Evolutionary conservation across 2,888 invertebrate species (phyloP), one percentile per base, ranked within the genome.

Genomic region (Papilio gigon): DNA sequence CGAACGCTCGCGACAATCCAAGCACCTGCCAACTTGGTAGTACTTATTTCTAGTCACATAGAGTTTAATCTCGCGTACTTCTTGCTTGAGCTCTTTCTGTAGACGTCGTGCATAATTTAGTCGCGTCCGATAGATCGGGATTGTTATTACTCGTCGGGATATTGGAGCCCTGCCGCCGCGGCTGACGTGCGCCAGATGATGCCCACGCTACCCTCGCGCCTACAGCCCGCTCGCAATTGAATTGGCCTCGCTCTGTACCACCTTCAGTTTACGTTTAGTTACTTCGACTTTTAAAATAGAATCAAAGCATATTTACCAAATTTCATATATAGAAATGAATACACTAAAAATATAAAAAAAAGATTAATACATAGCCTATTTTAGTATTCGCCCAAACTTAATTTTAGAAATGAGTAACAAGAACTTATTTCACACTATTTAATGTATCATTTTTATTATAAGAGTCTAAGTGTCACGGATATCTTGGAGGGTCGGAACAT

Each of bases 71-170:
- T 56, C 14, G 61, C 44, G 11, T 20, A 44, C 25, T n/a, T 30
- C 4, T n/a, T 11, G n/a, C n/a, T 71, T 0, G 1, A n/a, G 20
- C 0, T 14, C n/a, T 27, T 20, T 65, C 22, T 35, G 80, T 78
- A 72, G 73, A 73, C 75, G 76, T 80, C 84, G 86, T 90, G 89
- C 90, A 91, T 90, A 91, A 91, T 90, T 91, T 90, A 91, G 88
- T 88, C 87, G 89, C 83, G 87, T 82, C 86, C 90, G 90, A 90
- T 90, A 89, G 90, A 88, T 85, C 87, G 88, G 90, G 88, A 90
- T 88, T 90, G 91, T 90, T 90, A 91, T 91, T 90, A 88, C 89
- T 86, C 87, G 87, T 84, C 80, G 84, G 90, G 89, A 88, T 90
- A 91, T 91, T 91, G 90, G 89, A 87, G 89, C 88, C 84, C 80